Evolutionary conservation across 37 sponge, comb jelly and placozoan genomes (phyloP).

Genomic region (Hexactinellida sp.): DNA sequence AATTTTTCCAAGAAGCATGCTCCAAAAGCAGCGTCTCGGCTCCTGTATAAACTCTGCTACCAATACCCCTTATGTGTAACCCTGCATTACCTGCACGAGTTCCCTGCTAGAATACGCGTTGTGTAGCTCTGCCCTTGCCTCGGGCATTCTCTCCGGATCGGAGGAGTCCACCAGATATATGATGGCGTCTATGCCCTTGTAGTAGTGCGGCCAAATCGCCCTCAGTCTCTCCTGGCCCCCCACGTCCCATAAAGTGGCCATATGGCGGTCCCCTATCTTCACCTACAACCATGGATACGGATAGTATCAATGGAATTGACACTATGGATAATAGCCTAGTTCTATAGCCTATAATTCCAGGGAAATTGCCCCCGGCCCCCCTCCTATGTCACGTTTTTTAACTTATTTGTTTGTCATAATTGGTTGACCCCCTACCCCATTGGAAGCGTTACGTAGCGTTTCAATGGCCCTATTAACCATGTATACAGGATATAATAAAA

Average conservation of each 20-base stretch:
- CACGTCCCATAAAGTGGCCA: neutral
- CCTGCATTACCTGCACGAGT: neutral
- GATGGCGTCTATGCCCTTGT: neutral
- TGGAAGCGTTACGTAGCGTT: too few species aligned
- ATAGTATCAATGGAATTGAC: neutral
- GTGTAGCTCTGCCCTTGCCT: neutral
- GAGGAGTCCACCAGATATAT: neutral
- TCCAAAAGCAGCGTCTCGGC: too few species aligned
- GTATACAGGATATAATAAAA: neutral
- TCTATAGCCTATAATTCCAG: neutral
- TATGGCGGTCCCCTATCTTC: neutral
- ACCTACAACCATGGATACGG: neutral
- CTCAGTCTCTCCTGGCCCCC: neutral
- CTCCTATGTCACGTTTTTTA: too few species aligned
- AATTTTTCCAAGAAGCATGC: too few species aligned
- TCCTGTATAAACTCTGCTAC: too few species aligned
- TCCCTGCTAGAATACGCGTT: neutral
- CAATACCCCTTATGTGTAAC: neutral
- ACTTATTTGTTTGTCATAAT: too few species aligned
- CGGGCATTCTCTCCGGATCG: neutral
- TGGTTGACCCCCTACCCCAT: too few species aligned
- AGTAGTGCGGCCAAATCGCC: slow-evolving; percentile 1
- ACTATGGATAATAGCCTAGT: neutral
- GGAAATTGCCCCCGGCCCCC: too few species aligned
- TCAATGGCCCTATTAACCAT: too few species aligned